phyloP scores from a whole-genome alignment of 2,888 invertebrate species.

The Ypsolopha scabrella region DNA sequence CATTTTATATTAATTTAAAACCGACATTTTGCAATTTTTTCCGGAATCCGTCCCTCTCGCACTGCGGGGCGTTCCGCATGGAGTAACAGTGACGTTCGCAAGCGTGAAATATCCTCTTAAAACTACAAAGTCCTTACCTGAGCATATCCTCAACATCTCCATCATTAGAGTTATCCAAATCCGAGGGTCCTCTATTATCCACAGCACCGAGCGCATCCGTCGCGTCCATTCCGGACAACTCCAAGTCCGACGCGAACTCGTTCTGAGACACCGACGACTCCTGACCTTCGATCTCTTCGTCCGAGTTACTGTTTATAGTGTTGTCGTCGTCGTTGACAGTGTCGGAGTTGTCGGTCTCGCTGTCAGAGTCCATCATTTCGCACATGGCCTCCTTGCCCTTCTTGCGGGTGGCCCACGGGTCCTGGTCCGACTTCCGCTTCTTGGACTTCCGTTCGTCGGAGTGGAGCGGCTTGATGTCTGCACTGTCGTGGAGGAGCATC shows the following conservation, averaged over 20 bases:
- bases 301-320: conserved; percentile 56
- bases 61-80: no score
- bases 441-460: conserved; percentile 62
- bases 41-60: no score
- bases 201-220: conserved; percentile 65
- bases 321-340: conserved; percentile 56
- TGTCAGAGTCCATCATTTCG: conserved; percentile 75
- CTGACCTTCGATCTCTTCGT: conserved; percentile 49
- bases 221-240: conserved; percentile 73
- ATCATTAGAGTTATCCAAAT: conserved; percentile 72
- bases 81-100: no score
- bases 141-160: conserved; percentile 74
- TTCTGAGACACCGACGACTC: conserved; percentile 61
- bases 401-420: conserved; percentile 71
- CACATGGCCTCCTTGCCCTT: conserved; percentile 71
- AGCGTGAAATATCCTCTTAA: no score
- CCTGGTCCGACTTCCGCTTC: conserved; percentile 73
- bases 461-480: conserved; percentile 32
- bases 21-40: no score
- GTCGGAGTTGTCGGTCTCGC: conserved; percentile 59
- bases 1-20: no score
- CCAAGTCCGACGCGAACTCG: conserved; percentile 73
- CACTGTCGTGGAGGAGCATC: conserved; percentile 49
- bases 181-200: conserved; percentile 55
- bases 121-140: conserved; percentile 36